phyloP scores from a whole-genome alignment of 2,888 invertebrate species.

The Allygus modestus region DNA sequence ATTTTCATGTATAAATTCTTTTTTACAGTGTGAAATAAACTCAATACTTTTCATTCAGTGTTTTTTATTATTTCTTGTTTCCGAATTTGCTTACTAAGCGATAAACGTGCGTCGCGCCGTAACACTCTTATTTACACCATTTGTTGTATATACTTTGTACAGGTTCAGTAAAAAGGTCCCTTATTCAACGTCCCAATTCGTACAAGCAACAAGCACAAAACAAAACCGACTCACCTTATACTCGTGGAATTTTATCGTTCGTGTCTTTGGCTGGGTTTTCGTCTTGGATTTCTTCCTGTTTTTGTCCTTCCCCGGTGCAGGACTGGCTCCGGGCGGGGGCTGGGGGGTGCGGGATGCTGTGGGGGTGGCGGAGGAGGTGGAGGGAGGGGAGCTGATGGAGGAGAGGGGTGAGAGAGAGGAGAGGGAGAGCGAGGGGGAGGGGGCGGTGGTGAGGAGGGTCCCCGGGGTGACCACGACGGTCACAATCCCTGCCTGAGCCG shows the following conservation, averaged over 20 bases:
- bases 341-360: conserved; percentile 74
- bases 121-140: too few species aligned
- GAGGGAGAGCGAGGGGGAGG: conserved; percentile 72
- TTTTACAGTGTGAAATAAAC: too few species aligned
- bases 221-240: conserved; percentile 87
- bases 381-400: conserved; percentile 69
- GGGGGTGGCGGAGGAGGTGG: conserved; percentile 69
- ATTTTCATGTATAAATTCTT: too few species aligned
- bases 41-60: too few species aligned
- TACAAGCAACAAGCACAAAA: too few species aligned
- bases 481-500: conserved; percentile 83
- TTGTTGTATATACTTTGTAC: too few species aligned
- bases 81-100: too few species aligned
- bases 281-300: conserved; percentile 90
- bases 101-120: too few species aligned
- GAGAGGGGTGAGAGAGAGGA: conserved; percentile 72
- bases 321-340: conserved; percentile 69
- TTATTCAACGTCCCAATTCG: too few species aligned
- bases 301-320: conserved; percentile 85
- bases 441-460: conserved; percentile 72
- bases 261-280: conserved; percentile 86
- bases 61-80: too few species aligned
- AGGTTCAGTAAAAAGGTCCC: too few species aligned
- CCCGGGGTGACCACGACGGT: conserved; percentile 79
- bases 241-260: conserved; percentile 98